phyloP scores from a whole-genome alignment of 2,888 invertebrate species.

The Pinctada fucata region DNA sequence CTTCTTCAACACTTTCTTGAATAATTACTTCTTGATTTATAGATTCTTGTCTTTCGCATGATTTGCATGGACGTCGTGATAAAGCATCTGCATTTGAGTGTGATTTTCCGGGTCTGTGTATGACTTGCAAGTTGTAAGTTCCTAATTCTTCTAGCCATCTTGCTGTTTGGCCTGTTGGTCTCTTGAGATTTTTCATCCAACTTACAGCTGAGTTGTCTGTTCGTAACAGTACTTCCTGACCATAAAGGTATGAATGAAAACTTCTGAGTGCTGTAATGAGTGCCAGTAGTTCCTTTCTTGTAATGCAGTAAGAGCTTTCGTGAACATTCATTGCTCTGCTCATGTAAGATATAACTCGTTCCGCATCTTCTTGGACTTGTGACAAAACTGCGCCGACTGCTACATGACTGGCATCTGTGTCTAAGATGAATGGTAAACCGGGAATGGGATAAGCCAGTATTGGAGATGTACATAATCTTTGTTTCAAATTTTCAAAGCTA shows the following conservation, averaged over 20 bases:
- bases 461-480: slow-evolving; percentile 14
- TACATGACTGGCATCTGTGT: background rate
- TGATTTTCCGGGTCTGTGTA: slow-evolving; percentile 31
- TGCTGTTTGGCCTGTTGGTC: slow-evolving; percentile 43
- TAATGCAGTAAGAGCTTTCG: too few species aligned
- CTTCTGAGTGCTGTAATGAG: background rate
- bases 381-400: background rate
- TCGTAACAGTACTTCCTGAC: slow-evolving; percentile 14
- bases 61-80: slow-evolving; percentile 17
- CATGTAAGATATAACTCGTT: slow-evolving; percentile 6
- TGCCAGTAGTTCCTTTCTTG: slow-evolving; percentile 36
- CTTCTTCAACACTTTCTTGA: slow-evolving; percentile 7
- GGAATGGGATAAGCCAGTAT: slow-evolving; percentile 26
- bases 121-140: slow-evolving; percentile 29
- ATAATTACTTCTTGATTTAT: background rate
- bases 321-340: background rate
- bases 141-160: slow-evolving; percentile 32
- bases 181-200: slow-evolving; percentile 37
- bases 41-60: slow-evolving; percentile 35
- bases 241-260: slow-evolving; percentile 19
- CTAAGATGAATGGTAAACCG: background rate
- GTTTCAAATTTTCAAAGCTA: background rate
- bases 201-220: slow-evolving; percentile 25
- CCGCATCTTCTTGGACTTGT: slow-evolving; percentile 3
- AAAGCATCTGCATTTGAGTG: slow-evolving; percentile 40